Evolutionary conservation across 2,888 invertebrate species (phyloP), one percentile per base, ranked within the genome.

Genomic region (Nephrotoma appendiculata): DNA sequence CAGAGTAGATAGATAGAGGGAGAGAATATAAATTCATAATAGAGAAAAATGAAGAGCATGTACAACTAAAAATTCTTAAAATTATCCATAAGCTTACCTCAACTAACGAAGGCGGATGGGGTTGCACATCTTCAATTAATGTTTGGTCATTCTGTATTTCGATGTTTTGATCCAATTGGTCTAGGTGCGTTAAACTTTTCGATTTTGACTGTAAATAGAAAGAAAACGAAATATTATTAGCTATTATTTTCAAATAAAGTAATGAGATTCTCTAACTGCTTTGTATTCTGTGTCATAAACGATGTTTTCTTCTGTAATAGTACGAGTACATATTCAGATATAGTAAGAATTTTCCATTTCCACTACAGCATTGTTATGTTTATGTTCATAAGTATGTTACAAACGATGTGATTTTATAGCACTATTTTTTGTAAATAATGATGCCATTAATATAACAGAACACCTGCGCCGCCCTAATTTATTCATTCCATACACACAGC

Each of bases 101-200:
- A 15, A 48, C 52, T 19, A 84, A 44, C 41, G 83, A 52, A 5
- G 71, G 71, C 11, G 71, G 71, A 31, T 71, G 71, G 31, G 19
- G 71, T 31, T 71, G 71, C 31, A 31, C 31, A 71, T 71, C 71
- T 4, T 71, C 71, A 31, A 71, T 31, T 71, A 71, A 31, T 71
- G 71, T 71, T 71, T 71, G 71, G 85, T 86, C 87, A 71, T 45
- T 88, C 86, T 87, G 87, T 41, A 87, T 87, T 86, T 91, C 89
- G 88, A 90, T 89, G 89, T 91, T 90, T 87, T 93, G 92, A 90
- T 95, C 94, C 90, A 95, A 91, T 88, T 93, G 93, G 92, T 95
- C 95, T 91, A 95, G 92, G 91, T 95, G 95, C 88, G 95, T 95
- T 90, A 95, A 92, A 91, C 95, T 95, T 90, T 95, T 93, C 88